phyloP scores from a whole-genome alignment of 2,888 invertebrate species.

The Drosophila pegasa region DNA sequence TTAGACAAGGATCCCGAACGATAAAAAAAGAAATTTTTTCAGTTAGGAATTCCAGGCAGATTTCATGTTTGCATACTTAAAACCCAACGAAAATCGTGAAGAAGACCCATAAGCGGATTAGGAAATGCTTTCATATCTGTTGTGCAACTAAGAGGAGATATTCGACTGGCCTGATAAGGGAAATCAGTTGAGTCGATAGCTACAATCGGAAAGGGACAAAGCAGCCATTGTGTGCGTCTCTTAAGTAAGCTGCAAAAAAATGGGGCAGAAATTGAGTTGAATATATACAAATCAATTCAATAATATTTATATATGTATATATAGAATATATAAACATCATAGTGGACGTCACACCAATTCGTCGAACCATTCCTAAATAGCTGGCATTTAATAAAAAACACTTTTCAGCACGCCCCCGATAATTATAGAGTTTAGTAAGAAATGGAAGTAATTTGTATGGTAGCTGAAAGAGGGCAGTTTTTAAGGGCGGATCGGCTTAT shows the following conservation, averaged over 20 bases:
- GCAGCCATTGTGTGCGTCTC: background rate
- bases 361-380: background rate
- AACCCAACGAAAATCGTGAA: conserved; percentile 15
- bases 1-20: too few species aligned
- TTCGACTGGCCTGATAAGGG: background rate
- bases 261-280: background rate
- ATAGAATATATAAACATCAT: too few species aligned
- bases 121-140: background rate
- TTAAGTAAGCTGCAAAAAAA: background rate
- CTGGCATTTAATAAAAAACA: conserved; percentile 3
- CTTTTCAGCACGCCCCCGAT: background rate
- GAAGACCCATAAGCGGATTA: conserved; percentile 38
- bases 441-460: background rate
- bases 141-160: background rate
- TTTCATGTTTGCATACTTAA: conserved; percentile 8
- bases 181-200: conserved; percentile 13
- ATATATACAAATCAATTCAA: background rate
- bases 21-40: too few species aligned
- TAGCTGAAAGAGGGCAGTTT: background rate
- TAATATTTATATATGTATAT: background rate
- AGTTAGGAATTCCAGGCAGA: background rate
- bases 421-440: conserved; percentile 2
- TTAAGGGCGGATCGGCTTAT: conserved; percentile 3
- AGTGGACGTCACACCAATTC: background rate
- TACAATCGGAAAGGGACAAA: conserved; percentile 1